Evolutionary conservation across 2,113 vertebrate species (phyloP).

Genomic region (Gymnocephalus cernua): DNA sequence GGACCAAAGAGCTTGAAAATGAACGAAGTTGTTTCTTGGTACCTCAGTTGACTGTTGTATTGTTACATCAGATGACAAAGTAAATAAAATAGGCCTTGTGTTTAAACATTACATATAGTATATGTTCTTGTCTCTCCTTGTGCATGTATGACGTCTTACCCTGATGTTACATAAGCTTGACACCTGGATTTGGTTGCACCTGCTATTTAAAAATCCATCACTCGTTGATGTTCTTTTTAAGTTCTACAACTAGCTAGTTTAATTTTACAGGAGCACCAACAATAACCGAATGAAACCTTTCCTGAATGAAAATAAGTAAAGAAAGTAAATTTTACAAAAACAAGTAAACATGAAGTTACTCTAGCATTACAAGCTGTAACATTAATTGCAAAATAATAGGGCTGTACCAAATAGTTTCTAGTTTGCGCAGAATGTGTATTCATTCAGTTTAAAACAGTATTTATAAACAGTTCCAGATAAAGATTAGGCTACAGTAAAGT

Average conservation of each 20-base stretch:
- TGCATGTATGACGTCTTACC: background rate
- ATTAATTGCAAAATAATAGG: background rate
- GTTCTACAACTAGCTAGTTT: background rate
- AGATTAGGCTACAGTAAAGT: too few species aligned
- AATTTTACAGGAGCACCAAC: background rate
- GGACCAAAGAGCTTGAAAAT: background rate
- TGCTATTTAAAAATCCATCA: background rate
- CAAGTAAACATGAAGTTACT: background rate
- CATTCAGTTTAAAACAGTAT: too few species aligned
- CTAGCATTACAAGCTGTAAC: background rate
- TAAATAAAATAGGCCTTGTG: background rate
- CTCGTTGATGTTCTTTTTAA: background rate
- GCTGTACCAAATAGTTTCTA: too few species aligned
- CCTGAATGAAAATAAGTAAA: background rate
- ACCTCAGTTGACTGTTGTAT: background rate
- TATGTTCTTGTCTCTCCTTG: background rate
- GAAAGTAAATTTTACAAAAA: background rate
- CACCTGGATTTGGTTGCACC: background rate
- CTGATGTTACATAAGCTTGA: background rate
- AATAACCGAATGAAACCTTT: background rate
- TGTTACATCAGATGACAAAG: constrained; percentile 1
- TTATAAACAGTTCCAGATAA: too few species aligned
- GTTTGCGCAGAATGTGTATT: too few species aligned
- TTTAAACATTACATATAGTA: constrained; percentile 5
- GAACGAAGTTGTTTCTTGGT: background rate